Evolutionary conservation across 2,888 invertebrate genomes (phyloP).

Genomic region (Tenthredo mesomela): DNA sequence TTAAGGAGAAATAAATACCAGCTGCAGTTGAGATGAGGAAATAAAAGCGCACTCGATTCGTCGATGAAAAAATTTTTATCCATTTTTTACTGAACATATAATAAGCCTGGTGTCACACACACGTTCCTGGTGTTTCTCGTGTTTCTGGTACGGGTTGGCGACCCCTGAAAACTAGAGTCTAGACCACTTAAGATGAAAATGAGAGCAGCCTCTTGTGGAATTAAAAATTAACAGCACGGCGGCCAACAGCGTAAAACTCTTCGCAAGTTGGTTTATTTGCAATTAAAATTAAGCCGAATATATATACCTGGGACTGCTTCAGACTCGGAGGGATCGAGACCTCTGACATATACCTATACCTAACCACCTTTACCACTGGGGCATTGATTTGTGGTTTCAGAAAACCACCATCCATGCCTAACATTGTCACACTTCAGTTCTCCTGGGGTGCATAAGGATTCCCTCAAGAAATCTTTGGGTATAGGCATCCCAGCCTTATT

Average conservation of each 20-base stretch:
- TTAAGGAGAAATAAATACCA: background rate
- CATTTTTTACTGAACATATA: background rate
- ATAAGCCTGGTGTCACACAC: background rate
- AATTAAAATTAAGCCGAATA: conserved; percentile 46
- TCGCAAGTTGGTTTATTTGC: conserved; percentile 26
- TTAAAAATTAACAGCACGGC: conserved; percentile 51
- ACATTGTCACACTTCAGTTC: conserved; percentile 8
- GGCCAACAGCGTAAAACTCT: conserved; percentile 47
- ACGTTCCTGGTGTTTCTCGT: background rate
- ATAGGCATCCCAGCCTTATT: background rate
- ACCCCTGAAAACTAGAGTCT: conserved; percentile 45
- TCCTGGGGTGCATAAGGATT: conserved; percentile 27
- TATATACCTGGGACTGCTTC: background rate
- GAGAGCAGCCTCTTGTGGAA: conserved; percentile 50
- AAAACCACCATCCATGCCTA: background rate
- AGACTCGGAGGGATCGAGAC: background rate
- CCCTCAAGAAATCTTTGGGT: conserved; percentile 20
- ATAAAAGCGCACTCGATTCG: background rate
- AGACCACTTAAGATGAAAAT: conserved; percentile 56
- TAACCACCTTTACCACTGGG: background rate
- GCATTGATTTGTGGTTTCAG: conserved; percentile 29
- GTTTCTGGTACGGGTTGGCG: background rate
- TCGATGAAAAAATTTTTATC: background rate
- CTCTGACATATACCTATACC: too few relatives aligned
- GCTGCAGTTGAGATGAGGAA: too few relatives aligned